phyloP scores from a whole-genome alignment of 2,888 invertebrate genomes.

The Metalampra italica region DNA sequence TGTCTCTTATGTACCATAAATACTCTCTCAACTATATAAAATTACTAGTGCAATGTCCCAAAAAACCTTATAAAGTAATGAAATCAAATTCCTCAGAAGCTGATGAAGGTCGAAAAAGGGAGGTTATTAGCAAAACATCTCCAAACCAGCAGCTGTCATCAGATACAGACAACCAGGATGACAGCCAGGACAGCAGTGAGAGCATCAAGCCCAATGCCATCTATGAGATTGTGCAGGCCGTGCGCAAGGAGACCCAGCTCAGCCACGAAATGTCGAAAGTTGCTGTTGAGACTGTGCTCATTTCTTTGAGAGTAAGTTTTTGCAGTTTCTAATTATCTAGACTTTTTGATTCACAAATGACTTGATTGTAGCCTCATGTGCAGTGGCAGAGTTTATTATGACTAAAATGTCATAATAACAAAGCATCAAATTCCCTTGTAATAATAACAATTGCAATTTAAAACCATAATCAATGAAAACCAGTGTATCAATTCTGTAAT shows the following conservation, averaged over 20 bases:
- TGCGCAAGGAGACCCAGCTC: conserved; percentile 89
- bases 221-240: conserved; percentile 88
- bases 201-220: conserved; percentile 76
- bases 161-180: conserved; percentile 70
- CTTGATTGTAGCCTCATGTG: no score
- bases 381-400: no score
- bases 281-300: conserved; percentile 88
- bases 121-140: conserved; percentile 36
- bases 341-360: no score
- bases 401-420: no score
- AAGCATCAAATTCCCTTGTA: no score
- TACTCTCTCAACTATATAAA: no score
- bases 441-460: no score
- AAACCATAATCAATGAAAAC: no score
- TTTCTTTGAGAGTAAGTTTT: conserved; percentile 57
- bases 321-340: background rate
- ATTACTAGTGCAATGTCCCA: no score
- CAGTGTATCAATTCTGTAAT: no score
- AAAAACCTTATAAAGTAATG: no score
- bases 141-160: conserved; percentile 63
- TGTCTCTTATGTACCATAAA: no score
- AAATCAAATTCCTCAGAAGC: background rate
- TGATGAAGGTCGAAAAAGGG: conserved; percentile 36
- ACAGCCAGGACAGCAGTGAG: conserved; percentile 71
- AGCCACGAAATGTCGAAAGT: conserved; percentile 92